These are phyloP conservation scores for Rhamphomyia laevipes DNA, from an alignment of 2,888 invertebrate genomes.

Conservation along the genomic window DNA sequence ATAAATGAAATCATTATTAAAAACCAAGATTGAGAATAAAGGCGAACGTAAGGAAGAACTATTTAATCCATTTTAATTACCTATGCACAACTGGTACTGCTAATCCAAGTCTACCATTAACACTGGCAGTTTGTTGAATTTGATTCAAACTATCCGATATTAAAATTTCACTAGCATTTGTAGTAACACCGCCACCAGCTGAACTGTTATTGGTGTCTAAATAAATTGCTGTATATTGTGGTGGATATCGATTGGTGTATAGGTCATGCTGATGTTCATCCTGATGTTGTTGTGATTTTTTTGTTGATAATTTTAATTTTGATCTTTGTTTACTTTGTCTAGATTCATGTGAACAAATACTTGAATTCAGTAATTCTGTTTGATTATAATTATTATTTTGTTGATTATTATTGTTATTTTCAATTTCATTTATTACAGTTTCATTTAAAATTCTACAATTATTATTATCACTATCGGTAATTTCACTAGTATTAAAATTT, in stretches of 20 bases:
- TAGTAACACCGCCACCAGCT: background rate
- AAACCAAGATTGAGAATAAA: no score
- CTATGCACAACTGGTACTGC: background rate
- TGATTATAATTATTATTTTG: background rate
- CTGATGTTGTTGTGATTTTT: constrained; percentile 2
- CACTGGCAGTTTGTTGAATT: background rate
- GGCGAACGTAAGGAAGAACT: no score
- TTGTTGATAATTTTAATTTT: background rate
- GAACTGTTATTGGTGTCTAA: constrained; percentile 20
- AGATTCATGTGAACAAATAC: constrained; percentile 8
- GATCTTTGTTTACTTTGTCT: background rate
- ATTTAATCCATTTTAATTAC: no score
- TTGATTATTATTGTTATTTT: background rate
- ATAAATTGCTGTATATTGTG: constrained; percentile 33
- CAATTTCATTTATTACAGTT: background rate
- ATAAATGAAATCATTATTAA: no score
- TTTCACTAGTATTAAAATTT: background rate
- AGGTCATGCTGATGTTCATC: background rate
- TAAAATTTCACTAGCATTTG: background rate
- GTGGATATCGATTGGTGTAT: constrained; percentile 19
- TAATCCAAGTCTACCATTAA: background rate
- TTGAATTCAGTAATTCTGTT: constrained; percentile 7
- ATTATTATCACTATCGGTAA: background rate
- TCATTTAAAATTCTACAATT: background rate
- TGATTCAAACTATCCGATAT: background rate